phyloP scores from a whole-genome alignment of 2,888 invertebrate species.

The Coelogynopora nodosa region DNA sequence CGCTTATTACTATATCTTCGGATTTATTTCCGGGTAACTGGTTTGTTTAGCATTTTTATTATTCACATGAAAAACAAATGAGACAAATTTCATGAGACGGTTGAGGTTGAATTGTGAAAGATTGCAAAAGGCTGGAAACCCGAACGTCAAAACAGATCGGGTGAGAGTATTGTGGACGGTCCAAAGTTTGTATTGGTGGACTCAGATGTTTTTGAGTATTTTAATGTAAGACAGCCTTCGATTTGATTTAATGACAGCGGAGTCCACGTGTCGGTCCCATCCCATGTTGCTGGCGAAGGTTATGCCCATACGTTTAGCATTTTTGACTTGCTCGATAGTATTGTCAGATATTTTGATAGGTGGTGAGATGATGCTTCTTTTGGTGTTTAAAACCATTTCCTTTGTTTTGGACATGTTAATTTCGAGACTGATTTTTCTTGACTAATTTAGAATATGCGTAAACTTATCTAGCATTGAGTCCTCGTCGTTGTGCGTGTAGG shows the following conservation, averaged over 20 bases:
- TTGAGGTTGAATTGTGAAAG: not conserved
- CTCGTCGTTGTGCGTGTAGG: not conserved
- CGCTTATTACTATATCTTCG: too few species aligned
- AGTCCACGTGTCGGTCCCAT: not conserved
- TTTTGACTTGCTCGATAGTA: not conserved
- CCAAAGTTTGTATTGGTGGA: not conserved
- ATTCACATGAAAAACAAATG: too few species aligned
- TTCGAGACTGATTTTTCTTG: not conserved
- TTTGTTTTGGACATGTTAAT: not conserved
- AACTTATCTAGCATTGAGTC: not conserved
- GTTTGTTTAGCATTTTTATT: too few species aligned
- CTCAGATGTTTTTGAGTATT: not conserved
- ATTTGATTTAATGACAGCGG: not conserved
- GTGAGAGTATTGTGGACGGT: not conserved
- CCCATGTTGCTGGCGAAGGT: not conserved
- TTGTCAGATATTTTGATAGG: not conserved
- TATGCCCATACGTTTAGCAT: not conserved
- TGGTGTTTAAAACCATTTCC: too few species aligned
- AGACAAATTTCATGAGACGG: not conserved
- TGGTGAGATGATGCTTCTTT: not conserved
- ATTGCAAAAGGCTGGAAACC: not conserved
- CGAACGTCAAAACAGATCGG: not conserved
- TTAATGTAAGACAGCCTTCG: not conserved
- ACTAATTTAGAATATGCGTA: not conserved
- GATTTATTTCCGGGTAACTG: too few species aligned